Evolutionary conservation across 2,888 invertebrate species (phyloP), one percentile per base, ranked within the genome.

Genomic region (Luffia ferchaultella): DNA sequence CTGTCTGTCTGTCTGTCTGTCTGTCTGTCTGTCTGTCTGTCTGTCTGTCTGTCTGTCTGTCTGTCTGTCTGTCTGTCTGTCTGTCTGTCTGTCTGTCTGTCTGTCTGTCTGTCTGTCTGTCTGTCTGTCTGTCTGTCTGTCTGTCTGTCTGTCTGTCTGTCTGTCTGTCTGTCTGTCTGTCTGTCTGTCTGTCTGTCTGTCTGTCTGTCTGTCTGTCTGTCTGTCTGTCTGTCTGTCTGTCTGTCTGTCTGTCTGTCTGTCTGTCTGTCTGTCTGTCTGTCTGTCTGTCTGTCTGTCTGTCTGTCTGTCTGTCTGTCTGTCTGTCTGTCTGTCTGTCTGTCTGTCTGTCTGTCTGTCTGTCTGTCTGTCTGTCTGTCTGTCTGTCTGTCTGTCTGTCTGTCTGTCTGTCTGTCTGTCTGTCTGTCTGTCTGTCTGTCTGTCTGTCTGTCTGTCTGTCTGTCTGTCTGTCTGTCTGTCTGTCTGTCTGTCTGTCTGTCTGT

Each of bases 101-200:
- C n/a, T n/a, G n/a, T n/a, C n/a, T n/a, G n/a, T n/a, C n/a, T n/a
- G n/a, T n/a, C n/a, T n/a, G n/a, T n/a, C n/a, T n/a, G n/a, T n/a
- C n/a, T n/a, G n/a, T n/a, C n/a, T n/a, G n/a, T n/a, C n/a, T n/a
- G n/a, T n/a, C n/a, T n/a, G n/a, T n/a, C n/a, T n/a, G n/a, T n/a
- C n/a, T n/a, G n/a, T n/a, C n/a, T n/a, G n/a, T n/a, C n/a, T n/a
- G n/a, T n/a, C n/a, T n/a, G n/a, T 16, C 45, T 45, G 45, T 45
- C 12, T 45, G 45, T 45, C 45, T 45, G 45, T 16, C 45, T 45
- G 45, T 45, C 45, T 45, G 45, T 45, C 45, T 45, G 45, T 16
- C 45, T 45, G 45, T 45, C 45, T 45, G 45, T 45, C 45, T 45
- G 45, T 16, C 45, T 45, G 45, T 45, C 45, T 45, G 45, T 45